Evolutionary conservation across 2,888 invertebrate species (phyloP).

Genomic region (Campoletis raptor): DNA sequence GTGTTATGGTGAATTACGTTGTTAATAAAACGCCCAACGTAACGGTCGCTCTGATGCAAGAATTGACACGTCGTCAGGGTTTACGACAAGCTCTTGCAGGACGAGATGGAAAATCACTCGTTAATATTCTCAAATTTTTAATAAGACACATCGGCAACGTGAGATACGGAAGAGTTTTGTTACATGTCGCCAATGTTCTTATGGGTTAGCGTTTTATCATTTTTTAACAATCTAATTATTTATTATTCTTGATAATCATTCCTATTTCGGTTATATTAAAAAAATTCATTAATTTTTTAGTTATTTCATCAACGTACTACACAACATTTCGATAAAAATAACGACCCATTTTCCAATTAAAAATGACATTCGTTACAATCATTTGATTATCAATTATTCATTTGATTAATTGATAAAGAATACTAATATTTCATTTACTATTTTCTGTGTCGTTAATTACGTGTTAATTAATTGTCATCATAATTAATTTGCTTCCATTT

Average conservation of each 20-base stretch:
- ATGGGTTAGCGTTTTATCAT: conserved; percentile 85
- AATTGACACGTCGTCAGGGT: conserved; percentile 93
- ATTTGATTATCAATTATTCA: neutral
- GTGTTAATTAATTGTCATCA: neutral
- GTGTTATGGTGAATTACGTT: conserved; percentile 88
- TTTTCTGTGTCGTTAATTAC: neutral
- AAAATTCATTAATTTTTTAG: neutral
- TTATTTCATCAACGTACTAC: too few relatives aligned
- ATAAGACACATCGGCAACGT: conserved; percentile 90
- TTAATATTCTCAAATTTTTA: conserved; percentile 91
- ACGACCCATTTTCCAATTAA: neutral
- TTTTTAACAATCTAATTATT: neutral
- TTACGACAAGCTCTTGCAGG: conserved; percentile 91
- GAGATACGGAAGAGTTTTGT: conserved; percentile 90
- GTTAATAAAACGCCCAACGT: conserved; percentile 90
- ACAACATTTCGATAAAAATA: neutral
- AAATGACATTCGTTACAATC: neutral
- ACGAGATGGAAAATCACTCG: conserved; percentile 89
- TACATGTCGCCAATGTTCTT: conserved; percentile 91
- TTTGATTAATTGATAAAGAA: neutral
- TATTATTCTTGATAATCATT: neutral
- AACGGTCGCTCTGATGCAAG: conserved; percentile 93
- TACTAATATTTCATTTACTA: neutral
- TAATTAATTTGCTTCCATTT: neutral
- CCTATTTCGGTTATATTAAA: neutral